phyloP scores from a whole-genome alignment of 2,797 vertebrate genomes.

The Myotis daubentonii region DNA sequence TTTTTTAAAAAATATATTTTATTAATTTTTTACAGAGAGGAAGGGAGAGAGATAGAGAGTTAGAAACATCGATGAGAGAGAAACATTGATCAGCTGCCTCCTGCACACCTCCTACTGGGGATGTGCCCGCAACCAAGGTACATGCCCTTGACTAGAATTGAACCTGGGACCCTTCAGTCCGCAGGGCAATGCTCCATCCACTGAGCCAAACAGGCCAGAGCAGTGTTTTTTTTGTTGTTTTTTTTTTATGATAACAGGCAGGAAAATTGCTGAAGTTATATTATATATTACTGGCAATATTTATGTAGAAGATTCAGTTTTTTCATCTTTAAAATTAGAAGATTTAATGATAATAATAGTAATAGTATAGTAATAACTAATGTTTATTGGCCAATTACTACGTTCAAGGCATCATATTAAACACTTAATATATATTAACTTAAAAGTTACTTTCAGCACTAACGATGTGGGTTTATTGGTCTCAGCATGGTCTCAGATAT shows the following conservation, averaged over 20 bases:
- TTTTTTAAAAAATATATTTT: not conserved
- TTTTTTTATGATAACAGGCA: not conserved
- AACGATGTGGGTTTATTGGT: not conserved
- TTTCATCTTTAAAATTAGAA: slow-evolving; percentile 1
- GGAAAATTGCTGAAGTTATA: not conserved
- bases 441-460: slow-evolving; percentile 3
- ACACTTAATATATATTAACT: not conserved
- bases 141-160: no score
- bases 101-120: no score
- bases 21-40: no score
- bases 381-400: not conserved
- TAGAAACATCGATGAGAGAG: no score
- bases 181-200: no score
- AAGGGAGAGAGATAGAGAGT: no score
- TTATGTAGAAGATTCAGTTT: not conserved
- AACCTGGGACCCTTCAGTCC: no score
- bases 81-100: no score
- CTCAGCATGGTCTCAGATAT: not conserved
- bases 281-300: not conserved
- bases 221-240: not conserved
- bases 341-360: not conserved
- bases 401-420: not conserved
- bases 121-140: no score
- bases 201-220: no score
- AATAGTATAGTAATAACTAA: not conserved